Base-by-base conservation (phyloP, 2,888 invertebrate genomes). In the Cataglyphis altisquamis region DNA sequence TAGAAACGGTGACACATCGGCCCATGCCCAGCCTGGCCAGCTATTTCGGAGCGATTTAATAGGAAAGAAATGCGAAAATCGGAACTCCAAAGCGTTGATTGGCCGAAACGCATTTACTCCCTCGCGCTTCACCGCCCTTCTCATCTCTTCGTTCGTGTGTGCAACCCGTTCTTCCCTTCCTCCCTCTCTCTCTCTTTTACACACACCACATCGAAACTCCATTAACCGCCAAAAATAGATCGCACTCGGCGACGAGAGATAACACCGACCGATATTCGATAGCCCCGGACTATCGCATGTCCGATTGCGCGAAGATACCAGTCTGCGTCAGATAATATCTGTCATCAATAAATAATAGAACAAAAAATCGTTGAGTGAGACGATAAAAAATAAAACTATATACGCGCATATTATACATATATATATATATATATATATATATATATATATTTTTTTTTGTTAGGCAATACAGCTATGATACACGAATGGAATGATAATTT, bases 161-260 rank as follows among this genome's bases (percentile, higher is more conserved):
- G 60, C 60, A 60, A 80, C 72, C 72, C 21, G 15, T n/a, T 25
- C 48, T 36, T 10, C 21, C 25, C 52, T 64, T 48, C 5, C 55
- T 55, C 70, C 5, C 48, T 12, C 12, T 12, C 55, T 48, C 64
- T 25, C 62, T 60, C 68, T 10, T 36, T 68, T 62, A 36, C 72
- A 39, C 66, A 32, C 84, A 67, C 78, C 78, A 81, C 75, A 82
- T 82, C 84, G 88, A 90, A 92, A 92, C 91, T 92, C 91, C 88
- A 91, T 92, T 91, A 92, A 91, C 86, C 87, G 86, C 81, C 88
- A 90, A 90, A 92, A 92, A 92, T 92, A 87, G 91, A 92, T 87
- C 86, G 87, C 84, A 83, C 82, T 83, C 78, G 72, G 60, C 72
- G 70, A 82, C 82, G 85, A 84, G 85, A 89, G 87, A 90, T 89